Evolutionary conservation across 2,113 vertebrate genomes (phyloP).

Genomic region (Tor tambroides): DNA sequence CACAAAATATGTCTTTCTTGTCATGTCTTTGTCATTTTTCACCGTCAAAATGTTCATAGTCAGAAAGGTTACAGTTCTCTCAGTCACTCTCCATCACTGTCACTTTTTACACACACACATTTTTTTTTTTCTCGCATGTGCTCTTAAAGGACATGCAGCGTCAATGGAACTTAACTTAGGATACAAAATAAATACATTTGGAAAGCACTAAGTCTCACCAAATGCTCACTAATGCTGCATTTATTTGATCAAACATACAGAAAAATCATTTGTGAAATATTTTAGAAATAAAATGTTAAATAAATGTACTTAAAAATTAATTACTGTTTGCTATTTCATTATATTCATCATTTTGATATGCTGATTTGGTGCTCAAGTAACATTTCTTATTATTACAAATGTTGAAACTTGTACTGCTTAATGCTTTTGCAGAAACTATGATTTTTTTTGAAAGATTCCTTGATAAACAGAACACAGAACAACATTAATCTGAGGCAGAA

Average conservation of each 20-base stretch:
- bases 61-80: background rate
- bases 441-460: background rate
- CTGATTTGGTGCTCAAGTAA: background rate
- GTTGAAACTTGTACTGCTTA: background rate
- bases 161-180: background rate
- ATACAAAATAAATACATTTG: background rate
- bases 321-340: background rate
- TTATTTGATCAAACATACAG: background rate
- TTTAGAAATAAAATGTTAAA: background rate
- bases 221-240: background rate
- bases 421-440: background rate
- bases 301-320: background rate
- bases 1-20: background rate
- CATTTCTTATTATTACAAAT: background rate
- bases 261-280: background rate
- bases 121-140: background rate
- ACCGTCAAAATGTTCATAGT: background rate
- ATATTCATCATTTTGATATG: background rate
- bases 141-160: background rate
- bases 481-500: background rate
- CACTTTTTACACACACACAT: background rate
- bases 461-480: background rate
- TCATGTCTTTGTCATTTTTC: background rate
- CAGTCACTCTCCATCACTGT: background rate
- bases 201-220: background rate